A percentile compares a stretch with the other conserved stretches of the same genome.
phyloP scores from a whole-genome alignment of 1,140 invertebrate species.

The Delia radicum region DNA sequence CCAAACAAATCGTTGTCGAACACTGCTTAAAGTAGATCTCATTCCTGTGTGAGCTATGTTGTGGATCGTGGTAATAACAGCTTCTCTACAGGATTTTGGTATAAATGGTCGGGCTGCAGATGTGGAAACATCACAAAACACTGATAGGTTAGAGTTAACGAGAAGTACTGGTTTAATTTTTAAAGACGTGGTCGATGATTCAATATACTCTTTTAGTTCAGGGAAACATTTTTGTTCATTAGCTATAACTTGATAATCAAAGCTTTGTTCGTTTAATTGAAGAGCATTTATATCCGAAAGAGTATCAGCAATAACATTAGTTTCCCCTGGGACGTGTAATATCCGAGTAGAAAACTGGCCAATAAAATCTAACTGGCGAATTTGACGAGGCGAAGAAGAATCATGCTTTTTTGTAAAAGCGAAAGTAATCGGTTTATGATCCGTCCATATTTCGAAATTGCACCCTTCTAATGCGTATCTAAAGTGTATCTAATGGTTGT shows the following conservation, averaged over 20 bases:
- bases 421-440: constrained; percentile 53
- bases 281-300: neutral
- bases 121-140: too few relatives aligned
- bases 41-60: neutral
- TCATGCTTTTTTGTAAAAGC: constrained; percentile 6
- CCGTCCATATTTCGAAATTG: constrained; percentile 41
- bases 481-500: constrained; percentile 6
- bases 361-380: neutral
- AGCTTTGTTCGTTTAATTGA: too few relatives aligned
- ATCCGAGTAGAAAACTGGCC: neutral
- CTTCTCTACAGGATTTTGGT: neutral
- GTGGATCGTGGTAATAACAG: neutral
- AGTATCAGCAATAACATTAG: neutral
- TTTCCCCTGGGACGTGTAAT: neutral
- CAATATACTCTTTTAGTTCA: too few relatives aligned
- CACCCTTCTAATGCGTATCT: constrained; percentile 39
- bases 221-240: too few relatives aligned
- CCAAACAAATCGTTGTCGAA: constrained; percentile 23
- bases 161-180: too few relatives aligned
- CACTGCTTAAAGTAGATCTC: neutral
- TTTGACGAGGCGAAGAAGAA: neutral
- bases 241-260: too few relatives aligned
- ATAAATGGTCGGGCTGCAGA: neutral
- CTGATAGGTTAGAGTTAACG: too few relatives aligned
- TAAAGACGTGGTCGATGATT: too few relatives aligned